Evolutionary conservation across 1,140 invertebrate genomes (phyloP).

Genomic region (Aricia agestis): DNA sequence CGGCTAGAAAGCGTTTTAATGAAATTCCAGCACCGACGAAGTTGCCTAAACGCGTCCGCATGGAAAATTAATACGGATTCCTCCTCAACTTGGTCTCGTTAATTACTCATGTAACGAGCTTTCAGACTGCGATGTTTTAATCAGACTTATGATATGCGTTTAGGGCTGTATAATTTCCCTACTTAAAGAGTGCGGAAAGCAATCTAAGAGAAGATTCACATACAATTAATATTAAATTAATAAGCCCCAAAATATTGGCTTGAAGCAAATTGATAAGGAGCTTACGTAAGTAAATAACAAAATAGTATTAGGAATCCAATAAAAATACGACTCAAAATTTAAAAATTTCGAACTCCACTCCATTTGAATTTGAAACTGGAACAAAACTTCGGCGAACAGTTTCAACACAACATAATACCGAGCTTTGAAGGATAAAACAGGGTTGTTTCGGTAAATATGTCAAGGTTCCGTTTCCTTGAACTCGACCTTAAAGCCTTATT

Average conservation of each 20-base stretch:
- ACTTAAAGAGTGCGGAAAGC: too few species aligned
- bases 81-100: slow-evolving; percentile 4
- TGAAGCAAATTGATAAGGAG: too few species aligned
- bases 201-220: too few species aligned
- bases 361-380: neutral
- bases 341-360: neutral
- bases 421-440: slow-evolving; percentile 2
- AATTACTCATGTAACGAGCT: slow-evolving; percentile 10
- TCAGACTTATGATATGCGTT: neutral
- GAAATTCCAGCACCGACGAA: slow-evolving; percentile 33
- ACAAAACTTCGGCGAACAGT: neutral
- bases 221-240: too few species aligned
- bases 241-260: too few species aligned
- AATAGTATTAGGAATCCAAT: too few species aligned
- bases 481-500: slow-evolving; percentile 4
- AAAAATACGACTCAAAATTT: neutral
- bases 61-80: slow-evolving; percentile 45
- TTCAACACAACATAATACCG: neutral
- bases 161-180: too few species aligned
- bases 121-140: neutral
- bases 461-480: slow-evolving; percentile 6
- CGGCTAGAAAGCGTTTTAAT: slow-evolving; percentile 26
- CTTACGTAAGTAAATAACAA: neutral
- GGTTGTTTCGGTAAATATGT: slow-evolving; percentile 7
- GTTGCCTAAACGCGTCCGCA: slow-evolving; percentile 25